A percentile compares a stretch with the other conserved stretches of the same genome.
Conservation (phyloP, 2,888 invertebrate genomes). For the Caenorhabditis angaria region DNA sequence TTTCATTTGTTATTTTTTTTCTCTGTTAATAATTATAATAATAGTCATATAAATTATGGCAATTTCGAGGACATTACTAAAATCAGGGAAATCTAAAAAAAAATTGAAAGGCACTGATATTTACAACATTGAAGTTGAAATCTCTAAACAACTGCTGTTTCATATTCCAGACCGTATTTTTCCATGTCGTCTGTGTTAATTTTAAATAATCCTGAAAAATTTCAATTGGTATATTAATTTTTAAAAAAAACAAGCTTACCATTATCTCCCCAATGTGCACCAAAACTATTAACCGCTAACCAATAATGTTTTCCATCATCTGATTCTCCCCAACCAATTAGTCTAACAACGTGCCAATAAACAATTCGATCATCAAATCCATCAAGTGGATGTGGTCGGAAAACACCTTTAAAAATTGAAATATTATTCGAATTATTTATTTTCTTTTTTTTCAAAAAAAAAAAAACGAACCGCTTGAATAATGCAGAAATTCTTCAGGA, state of each 20-base stretch:
- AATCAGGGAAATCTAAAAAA: background rate
- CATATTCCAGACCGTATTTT: slow-evolving; percentile 69
- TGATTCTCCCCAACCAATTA: slow-evolving; percentile 70
- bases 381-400: slow-evolving; percentile 67
- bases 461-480: slow-evolving; percentile 65
- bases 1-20: slow-evolving; percentile 1
- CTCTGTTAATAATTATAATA: slow-evolving; percentile 6
- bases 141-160: slow-evolving; percentile 61
- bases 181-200: slow-evolving; percentile 69
- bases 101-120: background rate
- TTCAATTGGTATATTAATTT: background rate
- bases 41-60: slow-evolving; percentile 30
- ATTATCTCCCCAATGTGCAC: slow-evolving; percentile 69
- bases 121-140: background rate
- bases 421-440: background rate
- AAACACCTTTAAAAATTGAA: slow-evolving; percentile 49
- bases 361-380: slow-evolving; percentile 68
- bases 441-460: too few relatives aligned
- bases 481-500: slow-evolving; percentile 70
- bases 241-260: slow-evolving; percentile 41
- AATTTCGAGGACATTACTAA: slow-evolving; percentile 19
- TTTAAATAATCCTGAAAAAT: slow-evolving; percentile 63
- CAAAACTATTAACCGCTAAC: slow-evolving; percentile 70
- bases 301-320: slow-evolving; percentile 64
- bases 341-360: slow-evolving; percentile 70